phyloP scores from a whole-genome alignment of 2,113 vertebrate species.

The Siniperca knerii region DNA sequence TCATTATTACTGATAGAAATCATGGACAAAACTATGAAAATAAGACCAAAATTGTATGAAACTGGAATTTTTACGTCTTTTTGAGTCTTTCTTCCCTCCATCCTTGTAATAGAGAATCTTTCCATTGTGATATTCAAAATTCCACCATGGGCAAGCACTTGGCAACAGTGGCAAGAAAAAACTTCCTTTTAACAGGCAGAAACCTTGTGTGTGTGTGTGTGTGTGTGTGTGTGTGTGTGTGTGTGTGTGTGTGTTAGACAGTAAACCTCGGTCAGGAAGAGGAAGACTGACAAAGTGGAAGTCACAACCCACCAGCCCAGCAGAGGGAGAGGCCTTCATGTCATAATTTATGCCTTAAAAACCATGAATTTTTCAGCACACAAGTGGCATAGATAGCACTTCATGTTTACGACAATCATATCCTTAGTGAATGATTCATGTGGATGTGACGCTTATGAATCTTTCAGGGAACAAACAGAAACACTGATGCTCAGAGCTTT shows the following conservation, averaged over 20 bases:
- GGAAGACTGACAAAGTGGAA: slow-evolving; percentile 49
- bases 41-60: not conserved
- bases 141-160: not conserved
- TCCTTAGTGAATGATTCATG: slow-evolving; percentile 84
- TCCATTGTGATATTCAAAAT: not conserved
- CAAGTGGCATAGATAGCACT: slow-evolving; percentile 80
- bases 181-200: too few species aligned
- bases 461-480: slow-evolving; percentile 81
- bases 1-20: not conserved
- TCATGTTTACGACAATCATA: slow-evolving; percentile 84
- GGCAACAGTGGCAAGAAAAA: too few species aligned
- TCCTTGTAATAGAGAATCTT: not conserved
- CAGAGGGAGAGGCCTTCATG: slow-evolving; percentile 60
- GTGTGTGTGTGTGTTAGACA: too few species aligned
- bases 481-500: slow-evolving; percentile 66
- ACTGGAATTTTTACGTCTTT: not conserved
- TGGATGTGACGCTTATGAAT: slow-evolving; percentile 78
- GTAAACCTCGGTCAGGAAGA: slow-evolving; percentile 34
- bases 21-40: not conserved
- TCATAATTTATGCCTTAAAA: slow-evolving; percentile 85
- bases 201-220: too few species aligned
- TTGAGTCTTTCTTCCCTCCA: too few species aligned
- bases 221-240: too few species aligned
- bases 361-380: slow-evolving; percentile 83
- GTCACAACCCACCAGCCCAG: slow-evolving; percentile 20